Evolutionary conservation across 2,888 invertebrate species (phyloP).

Genomic region (Eustalomyia histrio): DNA sequence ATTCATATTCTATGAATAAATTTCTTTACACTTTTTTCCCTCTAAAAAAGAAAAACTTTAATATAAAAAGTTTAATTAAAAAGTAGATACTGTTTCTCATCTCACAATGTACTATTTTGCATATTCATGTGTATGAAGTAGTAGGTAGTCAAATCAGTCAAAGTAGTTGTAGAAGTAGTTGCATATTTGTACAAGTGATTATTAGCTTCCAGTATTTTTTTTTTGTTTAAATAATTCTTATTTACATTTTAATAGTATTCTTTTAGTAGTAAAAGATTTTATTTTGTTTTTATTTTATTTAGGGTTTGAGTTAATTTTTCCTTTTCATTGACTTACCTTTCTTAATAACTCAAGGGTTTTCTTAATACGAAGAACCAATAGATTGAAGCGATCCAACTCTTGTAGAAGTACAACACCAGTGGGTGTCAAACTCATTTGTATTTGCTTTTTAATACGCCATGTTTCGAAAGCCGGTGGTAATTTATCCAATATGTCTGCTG

Average conservation of each 20-base stretch:
- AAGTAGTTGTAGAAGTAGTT: neutral
- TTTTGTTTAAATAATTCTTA: neutral
- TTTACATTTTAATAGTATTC: neutral
- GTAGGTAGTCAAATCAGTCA: neutral
- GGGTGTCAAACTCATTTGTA: constrained; percentile 89
- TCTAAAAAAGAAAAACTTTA: constrained; percentile 8
- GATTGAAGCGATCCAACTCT: constrained; percentile 93
- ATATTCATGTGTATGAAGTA: neutral
- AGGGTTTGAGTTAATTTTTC: neutral
- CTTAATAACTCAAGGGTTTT: constrained; percentile 86
- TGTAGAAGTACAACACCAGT: constrained; percentile 92
- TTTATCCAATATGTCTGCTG: constrained; percentile 87
- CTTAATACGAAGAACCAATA: constrained; percentile 85
- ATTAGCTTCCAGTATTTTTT: neutral
- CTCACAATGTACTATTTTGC: neutral
- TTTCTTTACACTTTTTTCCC: constrained; percentile 24
- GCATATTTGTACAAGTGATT: neutral
- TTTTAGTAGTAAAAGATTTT: neutral
- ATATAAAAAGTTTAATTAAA: constrained; percentile 65
- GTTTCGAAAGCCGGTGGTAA: constrained; percentile 89
- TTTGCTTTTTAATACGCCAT: constrained; percentile 88
- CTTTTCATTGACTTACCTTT: constrained; percentile 79
- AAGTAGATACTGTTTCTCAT: constrained; percentile 26
- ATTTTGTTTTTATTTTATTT: neutral
- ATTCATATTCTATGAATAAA: constrained; percentile 9